These are phyloP conservation scores for Furcula furcula DNA, from an alignment of 2,888 invertebrate genomes.

Conservation along the genomic window DNA sequence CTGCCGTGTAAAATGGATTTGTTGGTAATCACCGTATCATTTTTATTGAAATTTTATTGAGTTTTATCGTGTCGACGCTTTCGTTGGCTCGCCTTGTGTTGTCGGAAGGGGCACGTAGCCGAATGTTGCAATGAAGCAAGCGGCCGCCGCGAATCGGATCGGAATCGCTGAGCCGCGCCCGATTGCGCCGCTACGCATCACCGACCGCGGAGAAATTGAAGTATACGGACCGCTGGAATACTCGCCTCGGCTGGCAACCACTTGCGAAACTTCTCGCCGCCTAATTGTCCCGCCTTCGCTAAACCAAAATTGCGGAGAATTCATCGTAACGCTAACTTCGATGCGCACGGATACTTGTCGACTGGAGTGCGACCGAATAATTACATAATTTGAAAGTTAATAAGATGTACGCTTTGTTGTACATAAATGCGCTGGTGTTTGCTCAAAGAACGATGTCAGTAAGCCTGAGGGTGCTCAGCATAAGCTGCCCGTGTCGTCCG, in stretches of 20 bases:
- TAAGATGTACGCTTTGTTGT: constrained; percentile 42
- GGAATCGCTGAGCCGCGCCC: constrained; percentile 73
- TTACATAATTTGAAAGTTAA: constrained; percentile 48
- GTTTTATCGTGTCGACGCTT: constrained; percentile 45
- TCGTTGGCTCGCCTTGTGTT: constrained; percentile 49
- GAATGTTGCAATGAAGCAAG: constrained; percentile 59
- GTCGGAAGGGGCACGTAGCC: constrained; percentile 55
- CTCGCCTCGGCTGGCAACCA: constrained; percentile 48
- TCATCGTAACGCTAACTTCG: constrained; percentile 53
- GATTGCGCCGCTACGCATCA: constrained; percentile 75
- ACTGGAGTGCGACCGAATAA: constrained; percentile 36
- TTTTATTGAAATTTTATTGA: constrained; percentile 33
- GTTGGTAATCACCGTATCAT: constrained; percentile 28
- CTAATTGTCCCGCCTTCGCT: constrained; percentile 56
- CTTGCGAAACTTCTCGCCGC: constrained; percentile 70
- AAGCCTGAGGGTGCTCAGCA: constrained; percentile 64
- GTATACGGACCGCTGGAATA: constrained; percentile 65
- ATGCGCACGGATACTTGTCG: constrained; percentile 49
- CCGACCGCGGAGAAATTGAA: constrained; percentile 73
- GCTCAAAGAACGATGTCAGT: constrained; percentile 63
- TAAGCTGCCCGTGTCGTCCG: constrained; percentile 64
- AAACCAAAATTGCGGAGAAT: constrained; percentile 48
- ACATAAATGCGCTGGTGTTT: constrained; percentile 34
- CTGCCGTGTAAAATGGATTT: constrained; percentile 14
- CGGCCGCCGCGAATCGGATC: constrained; percentile 69